These are phyloP conservation scores for Eulemur mongoz DNA, from an alignment of 2,797 vertebrate species.

Conservation along the genomic window DNA sequence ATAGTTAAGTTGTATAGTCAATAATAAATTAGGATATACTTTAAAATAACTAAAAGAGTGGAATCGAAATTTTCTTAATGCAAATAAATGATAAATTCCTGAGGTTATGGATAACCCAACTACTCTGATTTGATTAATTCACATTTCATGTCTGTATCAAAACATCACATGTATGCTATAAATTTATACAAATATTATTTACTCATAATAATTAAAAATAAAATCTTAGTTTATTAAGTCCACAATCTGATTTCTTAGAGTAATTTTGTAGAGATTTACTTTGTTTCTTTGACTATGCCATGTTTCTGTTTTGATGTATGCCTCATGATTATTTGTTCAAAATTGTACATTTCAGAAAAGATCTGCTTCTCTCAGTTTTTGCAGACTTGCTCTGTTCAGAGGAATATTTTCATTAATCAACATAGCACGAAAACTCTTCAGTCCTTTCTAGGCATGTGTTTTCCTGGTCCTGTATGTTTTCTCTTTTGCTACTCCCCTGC, in stretches of 20 bases:
- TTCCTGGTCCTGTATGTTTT: neutral
- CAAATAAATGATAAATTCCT: neutral
- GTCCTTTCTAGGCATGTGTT: neutral
- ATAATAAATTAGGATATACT: neutral
- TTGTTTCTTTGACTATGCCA: neutral
- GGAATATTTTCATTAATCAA: neutral
- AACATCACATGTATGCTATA: neutral
- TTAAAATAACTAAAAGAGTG: neutral
- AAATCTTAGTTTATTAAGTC: neutral
- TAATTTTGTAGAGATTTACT: neutral
- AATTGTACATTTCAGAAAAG: neutral
- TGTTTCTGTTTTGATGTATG: neutral
- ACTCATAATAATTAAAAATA: neutral
- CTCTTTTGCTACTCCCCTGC: neutral
- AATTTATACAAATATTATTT: neutral
- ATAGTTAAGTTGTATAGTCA: too few relatives aligned
- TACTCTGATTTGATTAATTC: neutral
- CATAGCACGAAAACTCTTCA: neutral
- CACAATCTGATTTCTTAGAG: neutral
- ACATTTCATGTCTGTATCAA: neutral
- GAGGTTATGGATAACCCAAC: neutral
- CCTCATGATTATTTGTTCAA: neutral
- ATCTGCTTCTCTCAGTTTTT: neutral
- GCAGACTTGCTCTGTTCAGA: neutral
- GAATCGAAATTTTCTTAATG: neutral